Conservation (phyloP, 64 coral and sea anemone genomes). For the Catalaphyllia jardinei region DNA sequence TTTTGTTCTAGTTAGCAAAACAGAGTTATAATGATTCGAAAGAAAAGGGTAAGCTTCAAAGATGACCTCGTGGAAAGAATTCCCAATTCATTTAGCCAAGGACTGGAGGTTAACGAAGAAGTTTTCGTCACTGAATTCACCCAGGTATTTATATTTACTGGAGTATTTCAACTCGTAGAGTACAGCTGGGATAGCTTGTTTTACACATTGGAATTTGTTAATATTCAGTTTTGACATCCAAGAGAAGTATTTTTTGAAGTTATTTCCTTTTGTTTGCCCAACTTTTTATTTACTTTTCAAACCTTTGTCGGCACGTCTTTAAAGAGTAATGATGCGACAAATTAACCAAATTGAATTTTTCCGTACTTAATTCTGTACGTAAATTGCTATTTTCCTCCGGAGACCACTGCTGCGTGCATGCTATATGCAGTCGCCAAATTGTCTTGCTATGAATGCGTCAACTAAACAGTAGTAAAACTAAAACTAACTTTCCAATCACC, state of each 20-base stretch:
- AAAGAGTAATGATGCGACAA: slow-evolving; percentile 3
- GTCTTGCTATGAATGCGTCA: too few species aligned
- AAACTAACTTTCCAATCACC: too few species aligned
- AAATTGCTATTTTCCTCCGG: neutral
- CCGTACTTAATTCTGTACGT: neutral
- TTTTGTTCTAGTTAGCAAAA: neutral
- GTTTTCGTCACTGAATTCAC: neutral
- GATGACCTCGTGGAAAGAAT: slow-evolving; percentile 24
- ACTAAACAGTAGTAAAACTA: too few species aligned
- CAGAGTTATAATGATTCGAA: neutral
- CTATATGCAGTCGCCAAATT: too few species aligned
- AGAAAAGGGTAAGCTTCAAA: slow-evolving; percentile 15
- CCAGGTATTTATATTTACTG: slow-evolving; percentile 13
- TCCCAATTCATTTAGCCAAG: slow-evolving; percentile 8
- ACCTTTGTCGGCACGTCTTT: neutral
- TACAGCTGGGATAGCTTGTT: neutral
- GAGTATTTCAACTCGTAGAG: neutral
- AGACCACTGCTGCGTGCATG: neutral
- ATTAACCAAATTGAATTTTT: slow-evolving; percentile 1
- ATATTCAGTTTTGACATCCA: neutral
- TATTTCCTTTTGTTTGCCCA: neutral
- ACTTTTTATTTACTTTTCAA: neutral
- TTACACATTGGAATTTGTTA: neutral
- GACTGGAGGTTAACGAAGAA: neutral
- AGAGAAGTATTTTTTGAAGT: neutral